phyloP scores from a whole-genome alignment of 2,797 vertebrate genomes.

The Gorsachius magnificus region DNA sequence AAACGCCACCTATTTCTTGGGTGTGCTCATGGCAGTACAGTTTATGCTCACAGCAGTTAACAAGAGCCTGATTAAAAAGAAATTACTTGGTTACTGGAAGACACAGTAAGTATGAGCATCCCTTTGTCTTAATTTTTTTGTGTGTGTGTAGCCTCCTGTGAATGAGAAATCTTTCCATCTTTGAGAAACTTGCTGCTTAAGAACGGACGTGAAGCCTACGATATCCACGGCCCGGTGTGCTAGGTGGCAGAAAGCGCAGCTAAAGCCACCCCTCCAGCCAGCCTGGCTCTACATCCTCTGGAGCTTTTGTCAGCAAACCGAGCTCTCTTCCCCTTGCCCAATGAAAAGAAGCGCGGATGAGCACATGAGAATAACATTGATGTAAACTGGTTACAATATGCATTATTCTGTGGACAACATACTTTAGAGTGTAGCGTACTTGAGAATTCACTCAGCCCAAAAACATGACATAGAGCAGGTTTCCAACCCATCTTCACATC shows the following conservation, averaged over 20 bases:
- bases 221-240: fast-evolving
- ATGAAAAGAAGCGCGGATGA: fast-evolving
- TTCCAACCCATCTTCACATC: not conserved
- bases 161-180: not conserved
- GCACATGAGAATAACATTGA: not conserved
- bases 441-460: not conserved
- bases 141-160: not conserved
- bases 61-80: not conserved
- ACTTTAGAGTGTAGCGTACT: fast-evolving
- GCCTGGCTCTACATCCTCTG: not conserved
- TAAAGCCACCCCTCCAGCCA: not conserved
- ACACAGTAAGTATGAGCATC: not conserved
- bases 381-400: not conserved
- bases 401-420: not conserved
- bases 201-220: fast-evolving
- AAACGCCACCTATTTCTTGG: not conserved
- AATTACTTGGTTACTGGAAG: not conserved
- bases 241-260: not conserved
- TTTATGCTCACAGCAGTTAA: not conserved
- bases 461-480: not conserved
- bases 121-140: not conserved
- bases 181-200: not conserved
- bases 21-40: not conserved
- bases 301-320: not conserved
- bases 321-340: not conserved